Base-by-base conservation (phyloP, 2,888 invertebrate genomes). In the Brachyptera risi region DNA sequence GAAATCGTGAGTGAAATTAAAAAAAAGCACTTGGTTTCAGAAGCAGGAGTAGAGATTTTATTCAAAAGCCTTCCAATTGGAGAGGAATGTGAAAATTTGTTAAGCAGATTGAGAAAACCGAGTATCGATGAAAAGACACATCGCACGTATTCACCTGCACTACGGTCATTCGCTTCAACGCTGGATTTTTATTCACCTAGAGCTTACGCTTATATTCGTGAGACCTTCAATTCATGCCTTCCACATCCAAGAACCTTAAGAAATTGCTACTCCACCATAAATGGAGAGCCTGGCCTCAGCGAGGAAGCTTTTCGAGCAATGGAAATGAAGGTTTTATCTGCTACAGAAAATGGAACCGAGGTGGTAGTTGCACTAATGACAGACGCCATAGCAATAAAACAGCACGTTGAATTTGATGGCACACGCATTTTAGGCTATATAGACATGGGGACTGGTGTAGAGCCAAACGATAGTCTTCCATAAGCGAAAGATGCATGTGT, bases 101-200 rank as follows among this genome's bases (percentile, higher is more conserved):
- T 40, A 15, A 40, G n/a, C 7, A 9, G 40, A 4, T 40, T 40
- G 11, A 40, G 17, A 40, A n/a, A 40, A 9, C n/a, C n/a, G 40
- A 15, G 4, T 11, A 40, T 9, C 11, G 4, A 40, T 40, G n/a
- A 15, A 40, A 4, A 40, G 4, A 9, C 9, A n/a, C 4, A 11
- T 51, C 4, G 4, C 40, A n/a, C n/a, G n/a, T n/a, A n/a, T n/a
- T 61, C 65, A 9, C 62, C 64, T 42, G 68, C 67, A 58, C 15
- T 70, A 4, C 58, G 68, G 50, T 57, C 58, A 38, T 71, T 72
- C 67, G 71, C 71, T 1, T 57, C 68, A 23, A 72, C 71, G 3
- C 60, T 72, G 2, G 68, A 72, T 56, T 73, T 69, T 59, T 71
- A 71, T 56, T 71, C 71, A 0, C 68, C 69, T n/a, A 69, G 68